Conservation (phyloP, 2,113 vertebrate genomes). For the Columba janthina region DNA sequence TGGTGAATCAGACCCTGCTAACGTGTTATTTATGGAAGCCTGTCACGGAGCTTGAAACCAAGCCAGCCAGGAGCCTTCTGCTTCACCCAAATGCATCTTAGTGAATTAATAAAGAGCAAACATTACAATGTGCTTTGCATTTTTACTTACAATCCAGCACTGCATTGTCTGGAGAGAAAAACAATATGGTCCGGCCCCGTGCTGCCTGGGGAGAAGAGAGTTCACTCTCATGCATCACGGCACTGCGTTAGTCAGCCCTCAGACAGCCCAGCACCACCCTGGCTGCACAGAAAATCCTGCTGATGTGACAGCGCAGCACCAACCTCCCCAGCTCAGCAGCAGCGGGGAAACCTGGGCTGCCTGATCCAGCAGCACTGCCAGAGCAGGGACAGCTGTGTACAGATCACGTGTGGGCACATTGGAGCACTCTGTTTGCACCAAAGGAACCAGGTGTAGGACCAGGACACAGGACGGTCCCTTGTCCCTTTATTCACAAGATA, state of each 20-base stretch:
- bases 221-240: not conserved
- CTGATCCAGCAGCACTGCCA: not conserved
- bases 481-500: not conserved
- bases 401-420: not conserved
- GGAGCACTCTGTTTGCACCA: not conserved
- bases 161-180: conserved; percentile 41
- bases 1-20: not conserved
- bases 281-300: conserved; percentile 2
- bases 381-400: not conserved
- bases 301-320: not conserved
- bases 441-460: not conserved
- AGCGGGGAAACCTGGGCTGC: not conserved
- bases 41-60: conserved; percentile 21
- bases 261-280: not conserved
- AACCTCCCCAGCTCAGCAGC: not conserved
- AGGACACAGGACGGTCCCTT: not conserved
- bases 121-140: conserved; percentile 63
- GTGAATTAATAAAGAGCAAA: conserved; percentile 64
- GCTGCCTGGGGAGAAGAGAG: not conserved
- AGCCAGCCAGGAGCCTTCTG: conserved; percentile 43
- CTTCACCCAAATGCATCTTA: conserved; percentile 30
- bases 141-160: conserved; percentile 24
- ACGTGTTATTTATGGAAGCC: conserved; percentile 40
- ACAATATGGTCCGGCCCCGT: not conserved
- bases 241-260: not conserved